Base-by-base conservation (phyloP, 1,140 invertebrate genomes). In the Lerema accius region DNA sequence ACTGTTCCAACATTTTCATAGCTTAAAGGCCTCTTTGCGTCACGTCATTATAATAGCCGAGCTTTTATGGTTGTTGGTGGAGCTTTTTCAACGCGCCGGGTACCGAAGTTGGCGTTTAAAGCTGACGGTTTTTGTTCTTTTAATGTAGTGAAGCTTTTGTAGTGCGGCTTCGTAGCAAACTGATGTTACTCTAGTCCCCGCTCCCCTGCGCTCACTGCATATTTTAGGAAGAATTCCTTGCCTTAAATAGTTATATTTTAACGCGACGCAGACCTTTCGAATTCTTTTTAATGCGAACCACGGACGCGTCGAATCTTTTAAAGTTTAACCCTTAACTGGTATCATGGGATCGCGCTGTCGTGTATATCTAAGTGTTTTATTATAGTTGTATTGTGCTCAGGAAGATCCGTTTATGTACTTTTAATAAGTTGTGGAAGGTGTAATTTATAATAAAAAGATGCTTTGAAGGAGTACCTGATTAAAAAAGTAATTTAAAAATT, bases 1-100 rank as follows among this genome's bases (percentile, higher is more conserved):
- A 66, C 51, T 67, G 39, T 56, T 64, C 48, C 56, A 62, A 65
- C 68, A 68, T 73, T 73, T 73, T 68, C 62, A 69, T 69, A 58
- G 69, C 69, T 59, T 72, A 69, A 67, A 67, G 66, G 63, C 60
- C 61, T 70, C 67, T 70, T 67, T 58, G 64, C 70, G 61, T 68
- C 67, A 68, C 62, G 60, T 48, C 63, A 67, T 75, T 71, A 73
- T 76, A 76, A 69, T 71, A 69, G 74, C 71, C 63, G 50, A 51
- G 67, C 69, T 76, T 69, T 78, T 75, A 76, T 68, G 67, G 66
- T 60, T 50, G 56, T 56, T 58, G 37, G 32, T 19, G 16, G 62
- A 75, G 78, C 56, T 76, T 80, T 76, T 75, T 69, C 64, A 67
- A 63, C 53, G 63, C 56, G 42, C 64, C 46, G 23, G 49, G 40